Evolutionary conservation across 2,113 vertebrate genomes (phyloP).

Genomic region (Larimichthys crocea): DNA sequence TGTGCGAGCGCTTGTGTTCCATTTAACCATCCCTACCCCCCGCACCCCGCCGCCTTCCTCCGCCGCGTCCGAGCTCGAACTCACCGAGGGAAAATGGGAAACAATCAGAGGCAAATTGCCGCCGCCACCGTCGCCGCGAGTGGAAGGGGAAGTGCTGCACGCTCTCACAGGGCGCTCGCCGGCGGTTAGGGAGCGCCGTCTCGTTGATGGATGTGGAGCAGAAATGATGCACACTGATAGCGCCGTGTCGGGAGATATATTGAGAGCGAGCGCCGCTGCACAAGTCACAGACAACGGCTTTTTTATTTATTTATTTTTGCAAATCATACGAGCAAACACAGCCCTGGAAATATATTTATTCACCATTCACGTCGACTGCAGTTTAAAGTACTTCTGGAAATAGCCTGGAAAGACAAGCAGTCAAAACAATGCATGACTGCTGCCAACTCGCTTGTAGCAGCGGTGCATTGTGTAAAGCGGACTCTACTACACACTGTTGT

Average conservation of each 20-base stretch:
- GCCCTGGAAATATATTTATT: slow-evolving; percentile 62
- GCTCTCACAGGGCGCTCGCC: slow-evolving; percentile 56
- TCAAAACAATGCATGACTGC: slow-evolving; percentile 52
- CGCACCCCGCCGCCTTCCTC: not conserved
- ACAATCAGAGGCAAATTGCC: slow-evolving; percentile 78
- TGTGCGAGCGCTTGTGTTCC: not conserved
- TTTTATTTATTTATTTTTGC: slow-evolving; percentile 10
- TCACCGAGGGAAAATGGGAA: slow-evolving; percentile 68
- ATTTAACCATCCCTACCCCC: slow-evolving; percentile 23
- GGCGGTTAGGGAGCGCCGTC: slow-evolving; percentile 49
- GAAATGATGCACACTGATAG: slow-evolving; percentile 76
- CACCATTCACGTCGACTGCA: slow-evolving; percentile 42
- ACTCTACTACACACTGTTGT: slow-evolving; percentile 40
- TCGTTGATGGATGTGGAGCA: slow-evolving; percentile 70
- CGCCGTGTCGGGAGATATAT: slow-evolving; percentile 69
- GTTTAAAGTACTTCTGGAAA: slow-evolving; percentile 69
- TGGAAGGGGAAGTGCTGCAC: slow-evolving; percentile 59
- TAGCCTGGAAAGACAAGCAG: slow-evolving; percentile 60
- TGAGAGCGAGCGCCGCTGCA: slow-evolving; percentile 47
- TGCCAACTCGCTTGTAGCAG: slow-evolving; percentile 48
- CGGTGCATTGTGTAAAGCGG: slow-evolving; percentile 22
- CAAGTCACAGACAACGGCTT: slow-evolving; percentile 5
- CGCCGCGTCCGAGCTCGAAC: slow-evolving; percentile 33
- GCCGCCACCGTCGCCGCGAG: slow-evolving; percentile 34
- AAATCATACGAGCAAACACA: slow-evolving; percentile 43